phyloP scores from a whole-genome alignment of 2,888 invertebrate genomes.

The Seira ritae region DNA sequence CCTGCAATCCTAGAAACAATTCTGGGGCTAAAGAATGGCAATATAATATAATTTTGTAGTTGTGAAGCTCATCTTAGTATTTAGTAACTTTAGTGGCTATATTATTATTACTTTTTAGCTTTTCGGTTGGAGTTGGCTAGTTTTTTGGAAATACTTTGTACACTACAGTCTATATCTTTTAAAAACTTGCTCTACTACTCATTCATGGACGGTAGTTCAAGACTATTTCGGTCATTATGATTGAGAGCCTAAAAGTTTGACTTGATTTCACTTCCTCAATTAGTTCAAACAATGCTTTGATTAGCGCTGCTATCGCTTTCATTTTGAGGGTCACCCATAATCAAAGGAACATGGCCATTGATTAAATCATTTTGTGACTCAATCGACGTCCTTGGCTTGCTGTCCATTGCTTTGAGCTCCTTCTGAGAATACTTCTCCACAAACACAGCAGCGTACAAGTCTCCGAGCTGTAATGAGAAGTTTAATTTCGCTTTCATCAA shows the following conservation, averaged over 20 bases:
- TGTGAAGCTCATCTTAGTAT: too few species aligned
- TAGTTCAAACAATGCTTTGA: constrained; percentile 28
- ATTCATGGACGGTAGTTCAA: not conserved
- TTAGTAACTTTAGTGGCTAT: too few species aligned
- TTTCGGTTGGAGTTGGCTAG: too few species aligned
- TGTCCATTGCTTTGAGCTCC: constrained; percentile 82
- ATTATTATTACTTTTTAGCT: too few species aligned
- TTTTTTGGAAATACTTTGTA: too few species aligned
- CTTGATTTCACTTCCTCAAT: not conserved
- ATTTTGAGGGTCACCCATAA: not conserved
- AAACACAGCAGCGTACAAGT: constrained; percentile 90
- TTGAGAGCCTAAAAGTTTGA: too few species aligned
- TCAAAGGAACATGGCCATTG: constrained; percentile 26
- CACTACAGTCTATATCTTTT: not conserved
- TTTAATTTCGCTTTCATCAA: too few species aligned
- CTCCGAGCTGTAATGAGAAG: too few species aligned
- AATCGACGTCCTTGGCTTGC: constrained; percentile 32
- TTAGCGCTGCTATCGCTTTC: not conserved
- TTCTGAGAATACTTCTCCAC: constrained; percentile 89
- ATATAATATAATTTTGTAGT: too few species aligned
- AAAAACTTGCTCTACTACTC: too few species aligned
- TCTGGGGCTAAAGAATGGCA: too few species aligned
- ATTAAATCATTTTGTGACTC: constrained; percentile 31
- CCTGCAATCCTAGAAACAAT: too few species aligned
- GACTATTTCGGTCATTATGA: not conserved